Percentiles rank a stretch among this genome's conserved stretches.
These are phyloP conservation scores for Crypturellus undulatus DNA, from an alignment of 2,113 vertebrate species.

Conservation along the genomic window DNA sequence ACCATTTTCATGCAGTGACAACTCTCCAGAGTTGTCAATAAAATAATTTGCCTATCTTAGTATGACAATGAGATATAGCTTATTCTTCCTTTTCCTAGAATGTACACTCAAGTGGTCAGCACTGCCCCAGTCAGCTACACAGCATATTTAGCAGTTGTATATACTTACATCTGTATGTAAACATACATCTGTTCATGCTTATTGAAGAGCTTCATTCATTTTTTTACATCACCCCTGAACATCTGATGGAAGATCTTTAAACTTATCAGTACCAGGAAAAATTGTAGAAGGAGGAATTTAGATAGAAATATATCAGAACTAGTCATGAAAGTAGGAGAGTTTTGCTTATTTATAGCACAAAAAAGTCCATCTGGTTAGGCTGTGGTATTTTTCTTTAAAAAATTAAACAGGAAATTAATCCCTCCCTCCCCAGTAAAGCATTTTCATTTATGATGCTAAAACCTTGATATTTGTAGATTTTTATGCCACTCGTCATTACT, in stretches of 20 bases:
- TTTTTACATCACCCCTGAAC: background rate
- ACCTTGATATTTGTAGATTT: slow-evolving; percentile 22
- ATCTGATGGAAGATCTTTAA: slow-evolving; percentile 9
- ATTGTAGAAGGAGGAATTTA: slow-evolving; percentile 8
- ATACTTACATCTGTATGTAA: background rate
- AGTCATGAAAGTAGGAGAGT: background rate
- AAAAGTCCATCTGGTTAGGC: slow-evolving; percentile 23
- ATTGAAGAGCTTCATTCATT: background rate
- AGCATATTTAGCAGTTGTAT: background rate
- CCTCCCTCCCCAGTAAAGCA: background rate
- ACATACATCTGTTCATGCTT: fast-evolving
- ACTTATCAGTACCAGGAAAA: background rate
- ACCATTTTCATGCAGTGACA: background rate
- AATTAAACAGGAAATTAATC: slow-evolving; percentile 57
- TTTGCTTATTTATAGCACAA: slow-evolving; percentile 9
- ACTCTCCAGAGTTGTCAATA: background rate
- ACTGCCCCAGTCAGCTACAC: background rate
- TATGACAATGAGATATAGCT: background rate
- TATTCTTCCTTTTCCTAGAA: background rate
- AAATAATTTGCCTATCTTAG: background rate
- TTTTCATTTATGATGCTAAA: slow-evolving; percentile 54
- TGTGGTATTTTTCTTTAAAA: slow-evolving; percentile 22
- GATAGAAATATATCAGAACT: slow-evolving; percentile 26
- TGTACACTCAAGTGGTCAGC: background rate
- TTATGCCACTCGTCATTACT: slow-evolving; percentile 45